Conservation (phyloP, 2,797 vertebrate species). For the Linurgus olivaceus region DNA sequence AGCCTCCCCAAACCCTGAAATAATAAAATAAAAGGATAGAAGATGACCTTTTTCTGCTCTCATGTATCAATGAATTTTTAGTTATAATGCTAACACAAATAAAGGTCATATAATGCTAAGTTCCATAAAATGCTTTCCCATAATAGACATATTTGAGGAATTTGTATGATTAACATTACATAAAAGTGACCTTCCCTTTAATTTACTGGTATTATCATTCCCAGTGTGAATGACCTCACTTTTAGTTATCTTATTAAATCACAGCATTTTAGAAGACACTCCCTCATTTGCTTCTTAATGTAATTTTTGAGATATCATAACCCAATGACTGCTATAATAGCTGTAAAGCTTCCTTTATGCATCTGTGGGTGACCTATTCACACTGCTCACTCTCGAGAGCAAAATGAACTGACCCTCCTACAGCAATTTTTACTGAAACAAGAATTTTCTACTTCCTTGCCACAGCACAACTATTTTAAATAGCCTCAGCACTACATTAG, state of each 20-base stretch:
- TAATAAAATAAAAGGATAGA: neutral
- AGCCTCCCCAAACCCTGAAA: neutral
- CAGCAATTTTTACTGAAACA: neutral
- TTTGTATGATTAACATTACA: conserved; percentile 11
- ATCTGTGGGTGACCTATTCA: neutral
- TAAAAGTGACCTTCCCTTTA: conserved; percentile 27
- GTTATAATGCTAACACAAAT: neutral
- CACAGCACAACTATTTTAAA: neutral
- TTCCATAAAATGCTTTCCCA: neutral
- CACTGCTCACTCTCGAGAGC: neutral
- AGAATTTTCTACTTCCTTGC: neutral
- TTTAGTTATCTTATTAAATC: conserved; percentile 13
- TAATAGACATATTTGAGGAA: conserved; percentile 21
- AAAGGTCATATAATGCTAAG: neutral
- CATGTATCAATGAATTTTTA: neutral
- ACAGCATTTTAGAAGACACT: neutral
- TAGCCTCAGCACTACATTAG: neutral
- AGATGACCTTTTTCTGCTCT: neutral
- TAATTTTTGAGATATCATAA: conserved; percentile 29
- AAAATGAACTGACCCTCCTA: neutral
- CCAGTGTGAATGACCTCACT: conserved; percentile 11
- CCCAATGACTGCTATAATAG: neutral
- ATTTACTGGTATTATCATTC: conserved; percentile 1
- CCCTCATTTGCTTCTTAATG: conserved; percentile 26
- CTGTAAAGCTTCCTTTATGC: neutral